Percentiles rank a stretch among this genome's conserved stretches.
phyloP scores from a whole-genome alignment of 2,888 invertebrate species.

The Gymnocheta viridis region DNA sequence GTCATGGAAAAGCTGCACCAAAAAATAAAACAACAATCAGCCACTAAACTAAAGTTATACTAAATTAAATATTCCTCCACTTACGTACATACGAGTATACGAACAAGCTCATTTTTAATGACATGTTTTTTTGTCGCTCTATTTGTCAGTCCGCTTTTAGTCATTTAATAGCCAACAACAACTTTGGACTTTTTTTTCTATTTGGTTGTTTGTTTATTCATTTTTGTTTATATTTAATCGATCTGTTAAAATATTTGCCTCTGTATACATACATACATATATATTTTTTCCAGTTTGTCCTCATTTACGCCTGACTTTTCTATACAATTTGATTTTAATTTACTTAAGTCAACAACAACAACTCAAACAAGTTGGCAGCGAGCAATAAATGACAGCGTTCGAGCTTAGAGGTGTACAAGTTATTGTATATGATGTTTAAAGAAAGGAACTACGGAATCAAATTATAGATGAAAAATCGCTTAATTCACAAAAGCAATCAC shows the following conservation, averaged over 20 bases:
- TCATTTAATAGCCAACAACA: constrained; percentile 34
- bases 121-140: constrained; percentile 38
- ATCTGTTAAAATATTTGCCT: constrained; percentile 61
- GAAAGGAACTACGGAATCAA: neutral
- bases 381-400: neutral
- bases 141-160: constrained; percentile 10
- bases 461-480: neutral
- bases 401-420: neutral
- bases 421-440: neutral
- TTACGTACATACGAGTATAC: neutral
- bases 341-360: neutral
- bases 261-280: neutral
- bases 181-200: constrained; percentile 2
- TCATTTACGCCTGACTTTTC: constrained; percentile 40
- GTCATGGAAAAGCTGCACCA: constrained; percentile 44
- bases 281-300: constrained; percentile 32
- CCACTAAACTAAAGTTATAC: constrained; percentile 33
- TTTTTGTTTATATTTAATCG: constrained; percentile 50
- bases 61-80: constrained; percentile 29
- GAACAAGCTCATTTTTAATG: constrained; percentile 16
- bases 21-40: neutral
- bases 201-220: constrained; percentile 39
- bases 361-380: constrained; percentile 5
- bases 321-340: constrained; percentile 14
- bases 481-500: neutral